These are phyloP conservation scores for Cirrhinus mrigala DNA, from an alignment of 2,797 vertebrate species.

Conservation along the genomic window DNA sequence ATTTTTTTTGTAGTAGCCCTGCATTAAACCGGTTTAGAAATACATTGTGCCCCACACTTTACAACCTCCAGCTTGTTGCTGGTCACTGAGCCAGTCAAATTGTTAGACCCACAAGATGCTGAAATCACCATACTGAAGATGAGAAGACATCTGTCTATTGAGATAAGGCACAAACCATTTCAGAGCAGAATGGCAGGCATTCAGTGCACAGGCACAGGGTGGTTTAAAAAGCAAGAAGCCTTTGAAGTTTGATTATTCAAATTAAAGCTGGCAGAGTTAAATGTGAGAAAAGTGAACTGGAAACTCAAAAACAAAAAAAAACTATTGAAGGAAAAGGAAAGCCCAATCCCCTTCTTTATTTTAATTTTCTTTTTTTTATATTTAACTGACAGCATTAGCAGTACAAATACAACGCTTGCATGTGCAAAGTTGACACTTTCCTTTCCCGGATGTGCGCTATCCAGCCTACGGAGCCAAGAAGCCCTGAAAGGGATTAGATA, in stretches of 20 bases:
- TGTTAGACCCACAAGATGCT: constrained; percentile 52
- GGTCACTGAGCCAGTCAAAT: constrained; percentile 55
- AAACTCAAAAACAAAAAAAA: constrained; percentile 61
- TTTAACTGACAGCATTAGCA: constrained; percentile 71
- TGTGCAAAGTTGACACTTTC: constrained; percentile 1
- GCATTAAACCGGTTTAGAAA: background rate
- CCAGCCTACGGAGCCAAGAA: constrained; percentile 68
- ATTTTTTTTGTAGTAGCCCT: background rate
- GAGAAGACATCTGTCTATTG: constrained; percentile 64
- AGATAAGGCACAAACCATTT: constrained; percentile 68
- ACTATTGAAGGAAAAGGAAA: constrained; percentile 48
- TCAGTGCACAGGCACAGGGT: constrained; percentile 49
- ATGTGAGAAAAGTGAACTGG: constrained; percentile 57
- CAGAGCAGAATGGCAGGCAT: constrained; percentile 39
- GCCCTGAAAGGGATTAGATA: constrained; percentile 79
- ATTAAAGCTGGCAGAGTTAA: constrained; percentile 50
- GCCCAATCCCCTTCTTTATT: constrained; percentile 66
- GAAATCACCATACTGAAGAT: constrained; percentile 63
- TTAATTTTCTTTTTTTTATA: constrained; percentile 74
- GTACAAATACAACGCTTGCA: constrained; percentile 55
- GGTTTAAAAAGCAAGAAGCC: constrained; percentile 56
- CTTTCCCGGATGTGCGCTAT: constrained; percentile 60
- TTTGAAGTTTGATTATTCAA: constrained; percentile 65
- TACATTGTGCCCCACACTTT: background rate
- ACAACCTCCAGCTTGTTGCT: constrained; percentile 4